Percentiles rank a stretch among this genome's conserved stretches.
Evolutionary conservation across 2,888 invertebrate genomes (phyloP).

Genomic region (Matsumyia berberina): DNA sequence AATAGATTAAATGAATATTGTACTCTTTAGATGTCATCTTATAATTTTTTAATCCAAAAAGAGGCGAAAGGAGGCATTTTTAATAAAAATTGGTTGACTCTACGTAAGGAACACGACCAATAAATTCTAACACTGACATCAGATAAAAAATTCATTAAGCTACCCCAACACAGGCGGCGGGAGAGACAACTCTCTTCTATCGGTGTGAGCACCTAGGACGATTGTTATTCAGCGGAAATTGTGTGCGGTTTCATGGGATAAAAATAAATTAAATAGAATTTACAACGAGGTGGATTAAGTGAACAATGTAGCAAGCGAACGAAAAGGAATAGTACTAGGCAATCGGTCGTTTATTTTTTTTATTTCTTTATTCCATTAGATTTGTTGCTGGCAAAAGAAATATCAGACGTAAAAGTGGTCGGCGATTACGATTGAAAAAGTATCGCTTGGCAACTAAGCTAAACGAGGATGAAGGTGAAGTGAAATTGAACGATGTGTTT

Average conservation of each 20-base stretch:
- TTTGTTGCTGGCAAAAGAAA: too few species aligned
- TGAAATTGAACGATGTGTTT: too few species aligned
- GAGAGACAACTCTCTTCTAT: not conserved
- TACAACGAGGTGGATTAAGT: too few species aligned
- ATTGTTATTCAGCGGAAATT: constrained; percentile 27
- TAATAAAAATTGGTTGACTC: too few species aligned
- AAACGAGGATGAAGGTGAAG: too few species aligned
- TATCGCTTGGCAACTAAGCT: too few species aligned
- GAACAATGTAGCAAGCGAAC: not conserved
- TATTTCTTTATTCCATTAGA: too few species aligned
- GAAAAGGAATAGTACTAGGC: not conserved
- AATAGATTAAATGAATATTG: constrained; percentile 24
- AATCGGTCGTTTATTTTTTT: not conserved
- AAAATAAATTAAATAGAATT: constrained; percentile 35
- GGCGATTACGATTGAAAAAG: too few species aligned
- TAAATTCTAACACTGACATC: constrained; percentile 47
- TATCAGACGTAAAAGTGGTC: too few species aligned
- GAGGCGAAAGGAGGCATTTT: not conserved
- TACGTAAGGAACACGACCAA: constrained; percentile 1
- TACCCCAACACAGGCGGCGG: not conserved
- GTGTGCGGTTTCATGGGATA: constrained; percentile 20
- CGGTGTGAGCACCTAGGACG: constrained; percentile 4
- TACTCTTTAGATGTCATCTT: constrained; percentile 8
- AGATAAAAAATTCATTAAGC: constrained; percentile 53
- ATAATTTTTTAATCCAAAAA: constrained; percentile 44